Evolutionary conservation across 30 jellyfish, hydroid and myxozoan species (phyloP), one percentile per base, ranked within the genome.

Genomic region (Aurelia coerulea): DNA sequence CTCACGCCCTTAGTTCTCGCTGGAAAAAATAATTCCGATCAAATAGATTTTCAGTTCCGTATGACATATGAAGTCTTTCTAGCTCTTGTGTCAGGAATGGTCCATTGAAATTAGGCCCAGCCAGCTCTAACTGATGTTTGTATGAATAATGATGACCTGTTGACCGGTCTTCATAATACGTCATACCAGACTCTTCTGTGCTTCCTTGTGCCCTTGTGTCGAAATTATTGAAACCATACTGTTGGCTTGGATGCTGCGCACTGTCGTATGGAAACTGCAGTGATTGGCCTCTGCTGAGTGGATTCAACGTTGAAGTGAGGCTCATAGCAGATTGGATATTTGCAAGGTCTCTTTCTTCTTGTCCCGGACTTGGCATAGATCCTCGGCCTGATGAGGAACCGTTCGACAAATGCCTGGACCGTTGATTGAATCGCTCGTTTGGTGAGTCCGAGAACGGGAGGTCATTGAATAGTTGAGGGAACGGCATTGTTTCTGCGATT

Each of bases 271-370:
- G 93, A 50, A 84, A 72, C 52, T 77, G 84, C 78, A 73, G 39
- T n/a, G 70, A 68, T 66, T 34, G 64, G 74, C 50, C 79, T 11
- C 87, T 81, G 64, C 54, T 73, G 11, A 77, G 29, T 62, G 69
- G 74, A 18, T 33, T 11, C 58, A 54, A 51, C 68, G 89, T 19
- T 10, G 77, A 66, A 5, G 93, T 62, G 60, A 71, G 88, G 39
- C 86, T 49, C 93, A 84, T 84, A 9, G 83, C 93, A 35, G 93
- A 73, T 46, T 84, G 93, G 73, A 84, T 84, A 56, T 46, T 84
- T 13, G 84, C 87, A 35, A 84, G 31, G 10, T 84, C 93, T 29
- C 93, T 33, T 52, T 88, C 97, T 29, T 88, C 90, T 8, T 34
- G 84, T 10, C 78, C 77, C 41, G 86, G 86, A 52, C 87, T 84